Base-by-base conservation (phyloP, 2,113 vertebrate species). In the Sinocyclocheilus maitianheensis region DNA sequence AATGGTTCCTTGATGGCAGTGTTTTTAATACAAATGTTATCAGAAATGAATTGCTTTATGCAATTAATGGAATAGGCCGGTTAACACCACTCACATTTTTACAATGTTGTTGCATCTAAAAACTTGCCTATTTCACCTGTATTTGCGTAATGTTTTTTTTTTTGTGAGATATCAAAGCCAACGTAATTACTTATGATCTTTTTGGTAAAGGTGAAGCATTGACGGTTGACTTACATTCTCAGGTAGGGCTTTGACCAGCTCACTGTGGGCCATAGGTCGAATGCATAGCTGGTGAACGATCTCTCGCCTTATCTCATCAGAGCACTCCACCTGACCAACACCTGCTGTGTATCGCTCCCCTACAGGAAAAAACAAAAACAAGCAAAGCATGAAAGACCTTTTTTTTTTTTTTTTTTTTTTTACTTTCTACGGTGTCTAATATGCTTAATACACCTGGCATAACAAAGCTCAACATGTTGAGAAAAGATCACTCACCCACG, bases 201-300 rank as follows among this genome's bases (percentile, higher is more conserved):
- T 2, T 48, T 2, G 46, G 2, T 2, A 12, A 3, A 48, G 46
- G 46, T 48, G 46, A 48, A 12, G 11, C 46, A 22, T 11, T 9
- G 46, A 84, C 24, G 12, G 10, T 67, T 14, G 84, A 95, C 97
- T 97, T 91, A 99, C 98, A 76, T 99, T 97, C 94, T 99, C 98
- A 43, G 98, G 97, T 55, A 99, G 94, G 10, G 97, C 97, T 91
- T 99, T 99, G 8, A 99, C 96, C 88, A 99, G 90, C 91, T 99
- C 98, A 72, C 98, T 99, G 93, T 99, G 98, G 83, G 98, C 97
- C 98, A 99, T 99, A 1, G 97, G 96, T 89, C 96, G 96, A 93
- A 99, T 98, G 84, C 97, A 98, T 86, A 99, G 92, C 91, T 98
- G 98, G 88, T 99, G 98, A 90, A 99, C 94, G 89, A 99, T 98